Evolutionary conservation across 2,797 vertebrate genomes (phyloP), one percentile per base, ranked within the genome.

Genomic region (Otus scops): DNA sequence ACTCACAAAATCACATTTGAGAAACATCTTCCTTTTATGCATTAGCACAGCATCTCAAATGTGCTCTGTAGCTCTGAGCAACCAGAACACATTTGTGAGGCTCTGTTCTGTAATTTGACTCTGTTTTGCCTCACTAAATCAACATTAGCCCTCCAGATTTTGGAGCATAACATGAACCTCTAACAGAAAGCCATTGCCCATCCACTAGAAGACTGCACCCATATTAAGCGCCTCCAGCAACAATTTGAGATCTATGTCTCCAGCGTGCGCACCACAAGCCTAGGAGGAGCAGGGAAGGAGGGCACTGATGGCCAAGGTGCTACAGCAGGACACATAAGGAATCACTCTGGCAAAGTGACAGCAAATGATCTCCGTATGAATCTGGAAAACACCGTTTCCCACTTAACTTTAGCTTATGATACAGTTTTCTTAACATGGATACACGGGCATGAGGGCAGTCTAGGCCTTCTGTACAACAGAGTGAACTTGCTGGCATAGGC

Each of bases 331-430:
- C 47, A 45, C 0, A 2, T 21, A 23, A 89, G 53, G 28, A 70
- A 60, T 16, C 0, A 5, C 28, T 48, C 18, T 16, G 15, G 59
- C 34, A 53, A 59, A 73, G 6, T 1, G 9, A 65, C 10, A 64
- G 22, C 2, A 0, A 54, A 81, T 2, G 2, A 56, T 26, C 23
- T 48, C 47, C 70, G 7, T 0, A 0, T 3, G 10, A 74, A 74
- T 7, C 23, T 39, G 19, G 26, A 84, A 88, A 91, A 53, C 13
- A n/a, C 3, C 0, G 0, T 3, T 63, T 54, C 39, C 16, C 21
- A 79, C 70, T 77, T 10, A 60, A 36, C 30, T 77, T 65, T 1
- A 53, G 38, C n/a, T 51, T 39, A 17, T 3, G 7, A 54, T 34
- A 65, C 3, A 19, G 9, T 63, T 67, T 86, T 53, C 54, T 79